These are phyloP conservation scores for Anguilla megastoma DNA, from an alignment of 2,797 vertebrate species.

Conservation along the genomic window DNA sequence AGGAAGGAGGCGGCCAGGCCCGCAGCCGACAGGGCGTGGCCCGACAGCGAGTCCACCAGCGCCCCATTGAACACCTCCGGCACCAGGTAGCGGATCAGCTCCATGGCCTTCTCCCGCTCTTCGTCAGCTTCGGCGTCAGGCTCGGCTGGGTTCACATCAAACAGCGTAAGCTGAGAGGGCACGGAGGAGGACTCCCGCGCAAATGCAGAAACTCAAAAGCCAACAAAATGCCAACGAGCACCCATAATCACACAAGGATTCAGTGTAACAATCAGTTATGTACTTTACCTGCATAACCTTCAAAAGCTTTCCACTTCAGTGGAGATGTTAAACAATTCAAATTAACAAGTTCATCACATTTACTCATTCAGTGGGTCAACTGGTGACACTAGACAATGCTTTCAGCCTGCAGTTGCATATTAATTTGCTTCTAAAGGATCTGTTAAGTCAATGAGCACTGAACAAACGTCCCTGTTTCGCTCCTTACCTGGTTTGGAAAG, in stretches of 20 bases:
- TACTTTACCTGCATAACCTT: not conserved
- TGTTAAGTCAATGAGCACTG: not conserved
- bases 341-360: not conserved
- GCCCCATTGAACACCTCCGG: constrained; percentile 73
- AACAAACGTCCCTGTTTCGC: not conserved
- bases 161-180: constrained; percentile 65
- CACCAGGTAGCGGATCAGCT: constrained; percentile 78
- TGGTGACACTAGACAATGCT: not conserved
- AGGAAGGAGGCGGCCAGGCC: constrained; percentile 32
- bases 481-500: constrained; percentile 95
- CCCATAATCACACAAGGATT: not conserved
- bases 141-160: constrained; percentile 68
- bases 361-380: not conserved
- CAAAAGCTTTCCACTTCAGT: not conserved
- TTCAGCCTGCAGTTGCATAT: not conserved
- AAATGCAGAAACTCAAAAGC: constrained; percentile 44
- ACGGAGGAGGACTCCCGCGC: constrained; percentile 30
- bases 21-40: constrained; percentile 70
- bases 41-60: constrained; percentile 78
- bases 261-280: not conserved
- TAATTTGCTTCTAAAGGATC: not conserved
- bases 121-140: constrained; percentile 61
- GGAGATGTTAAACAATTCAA: not conserved
- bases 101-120: constrained; percentile 77
- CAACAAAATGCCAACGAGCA: constrained; percentile 11